Base-by-base conservation (phyloP, 2,888 invertebrate species). In the Ligdia adustata region DNA sequence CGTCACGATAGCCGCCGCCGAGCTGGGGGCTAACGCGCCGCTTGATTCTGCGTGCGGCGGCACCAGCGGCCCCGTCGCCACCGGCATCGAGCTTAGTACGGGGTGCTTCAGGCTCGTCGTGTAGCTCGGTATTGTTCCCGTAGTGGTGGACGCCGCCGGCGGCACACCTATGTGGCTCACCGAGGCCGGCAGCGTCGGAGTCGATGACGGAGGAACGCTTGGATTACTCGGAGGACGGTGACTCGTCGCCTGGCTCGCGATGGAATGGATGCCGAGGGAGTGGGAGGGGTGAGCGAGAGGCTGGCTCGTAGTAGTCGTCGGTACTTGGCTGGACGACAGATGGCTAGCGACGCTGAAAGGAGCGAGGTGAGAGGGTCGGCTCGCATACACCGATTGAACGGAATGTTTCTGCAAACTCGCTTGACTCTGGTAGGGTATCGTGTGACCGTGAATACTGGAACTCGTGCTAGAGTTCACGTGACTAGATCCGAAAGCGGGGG, bases 311-410 rank as follows among this genome's bases (percentile, higher is more conserved):
- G 48, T 46, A 18, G 48, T 41, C 12, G 48, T 11, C 18, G 48
- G 87, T 75, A 73, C 90, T 90, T 76, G 93, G 91, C 80, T 92
- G 81, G 85, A 88, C 81, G 85, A 84, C 81, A 81, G 75, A 64
- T 86, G 90, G 58, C 75, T 84, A 13, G 83, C 72, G 55, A 85
- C 81, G 58, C 82, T 79, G 67, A 84, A 89, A 11, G 87, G 83
- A 38, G 86, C 75, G 53, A 84, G 81, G 64, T 88, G 88, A 42
- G 83, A 72, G 41, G 88, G 86, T 62, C 89, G 76, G 66, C 71
- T 83, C 60, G 79, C 65, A 64, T 85, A 88, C 55, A 72, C 77
- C 62, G 86, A 66, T 57, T 75, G 84, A 72, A 81, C 84, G 85
- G 89, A 87, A 88, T 89, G 89, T 86, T 89, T 89, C 66, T 80